Evolutionary conservation across 2,113 vertebrate species (phyloP).

Genomic region (Electrona antarctica): DNA sequence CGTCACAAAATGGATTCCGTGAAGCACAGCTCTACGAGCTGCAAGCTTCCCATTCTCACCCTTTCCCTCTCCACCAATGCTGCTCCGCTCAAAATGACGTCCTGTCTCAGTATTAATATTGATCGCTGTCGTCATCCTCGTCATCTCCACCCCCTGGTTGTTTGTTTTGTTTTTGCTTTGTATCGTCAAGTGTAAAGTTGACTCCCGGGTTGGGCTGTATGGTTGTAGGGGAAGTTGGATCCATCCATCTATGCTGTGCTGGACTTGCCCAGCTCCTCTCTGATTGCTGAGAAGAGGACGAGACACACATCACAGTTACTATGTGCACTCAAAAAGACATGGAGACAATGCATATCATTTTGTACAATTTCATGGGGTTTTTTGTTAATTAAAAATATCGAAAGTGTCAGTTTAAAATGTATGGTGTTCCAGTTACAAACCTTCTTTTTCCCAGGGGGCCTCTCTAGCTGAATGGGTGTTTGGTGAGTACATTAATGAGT

Average conservation of each 20-base stretch:
- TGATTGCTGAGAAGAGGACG: constrained; percentile 83
- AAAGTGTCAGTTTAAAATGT: neutral
- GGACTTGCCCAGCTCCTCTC: constrained; percentile 95
- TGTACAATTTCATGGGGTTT: too few relatives aligned
- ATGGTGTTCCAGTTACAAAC: neutral
- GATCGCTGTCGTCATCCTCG: constrained; percentile 48
- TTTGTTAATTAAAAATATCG: too few relatives aligned
- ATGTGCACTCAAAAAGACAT: neutral
- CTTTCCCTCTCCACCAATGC: constrained; percentile 39
- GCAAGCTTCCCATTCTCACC: constrained; percentile 73
- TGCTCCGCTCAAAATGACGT: constrained; percentile 69
- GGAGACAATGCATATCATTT: neutral
- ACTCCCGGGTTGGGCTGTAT: constrained; percentile 75
- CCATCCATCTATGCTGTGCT: constrained; percentile 87
- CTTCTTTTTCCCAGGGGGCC: too few relatives aligned
- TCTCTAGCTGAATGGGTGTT: too few relatives aligned
- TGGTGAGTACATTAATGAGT: too few relatives aligned
- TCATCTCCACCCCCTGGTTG: constrained; percentile 49
- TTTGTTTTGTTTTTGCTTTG: constrained; percentile 36
- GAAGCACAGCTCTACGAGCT: constrained; percentile 67
- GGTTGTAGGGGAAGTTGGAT: constrained; percentile 50
- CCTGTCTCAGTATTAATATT: constrained; percentile 70
- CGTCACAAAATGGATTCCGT: constrained; percentile 67
- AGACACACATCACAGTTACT: neutral
- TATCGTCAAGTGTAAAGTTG: constrained; percentile 70